Percentiles rank a stretch among this genome's conserved stretches.
Evolutionary conservation across 2,888 invertebrate genomes (phyloP).

Genomic region (Catonia carolina): DNA sequence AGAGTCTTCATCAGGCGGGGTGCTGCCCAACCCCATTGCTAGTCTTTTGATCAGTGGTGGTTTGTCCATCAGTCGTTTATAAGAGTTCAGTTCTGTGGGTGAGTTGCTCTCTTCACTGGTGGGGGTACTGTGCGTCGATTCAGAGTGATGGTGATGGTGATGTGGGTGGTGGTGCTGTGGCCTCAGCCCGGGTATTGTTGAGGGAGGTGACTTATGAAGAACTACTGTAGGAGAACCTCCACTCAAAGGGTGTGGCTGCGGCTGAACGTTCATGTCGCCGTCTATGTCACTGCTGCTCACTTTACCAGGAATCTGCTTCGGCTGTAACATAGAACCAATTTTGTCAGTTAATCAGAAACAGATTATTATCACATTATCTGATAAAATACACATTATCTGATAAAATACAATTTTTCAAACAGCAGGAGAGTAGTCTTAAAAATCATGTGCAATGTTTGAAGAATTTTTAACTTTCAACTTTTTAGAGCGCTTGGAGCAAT

Average conservation of each 20-base stretch:
- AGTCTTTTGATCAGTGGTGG: slow-evolving; percentile 66
- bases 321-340: too few relatives aligned
- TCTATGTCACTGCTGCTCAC: slow-evolving; percentile 28
- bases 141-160: slow-evolving; percentile 40
- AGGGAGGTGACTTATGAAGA: slow-evolving; percentile 45
- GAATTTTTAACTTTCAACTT: too few relatives aligned
- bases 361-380: too few relatives aligned
- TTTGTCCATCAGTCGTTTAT: slow-evolving; percentile 71
- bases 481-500: too few relatives aligned
- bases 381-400: too few relatives aligned
- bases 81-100: slow-evolving; percentile 79
- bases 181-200: slow-evolving; percentile 60
- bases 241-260: background rate
- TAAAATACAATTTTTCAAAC: too few relatives aligned
- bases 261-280: slow-evolving; percentile 19
- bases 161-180: slow-evolving; percentile 49
- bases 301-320: slow-evolving; percentile 42
- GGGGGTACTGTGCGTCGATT: slow-evolving; percentile 33
- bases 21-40: slow-evolving; percentile 62
- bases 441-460: too few relatives aligned
- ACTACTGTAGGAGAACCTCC: slow-evolving; percentile 12
- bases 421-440: too few relatives aligned
- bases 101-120: slow-evolving; percentile 78
- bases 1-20: slow-evolving; percentile 53
- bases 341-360: background rate